A percentile compares a stretch with the other conserved stretches of the same genome.
These are phyloP conservation scores for Fragum sueziense DNA, from an alignment of 2,888 invertebrate genomes.

Conservation along the genomic window DNA sequence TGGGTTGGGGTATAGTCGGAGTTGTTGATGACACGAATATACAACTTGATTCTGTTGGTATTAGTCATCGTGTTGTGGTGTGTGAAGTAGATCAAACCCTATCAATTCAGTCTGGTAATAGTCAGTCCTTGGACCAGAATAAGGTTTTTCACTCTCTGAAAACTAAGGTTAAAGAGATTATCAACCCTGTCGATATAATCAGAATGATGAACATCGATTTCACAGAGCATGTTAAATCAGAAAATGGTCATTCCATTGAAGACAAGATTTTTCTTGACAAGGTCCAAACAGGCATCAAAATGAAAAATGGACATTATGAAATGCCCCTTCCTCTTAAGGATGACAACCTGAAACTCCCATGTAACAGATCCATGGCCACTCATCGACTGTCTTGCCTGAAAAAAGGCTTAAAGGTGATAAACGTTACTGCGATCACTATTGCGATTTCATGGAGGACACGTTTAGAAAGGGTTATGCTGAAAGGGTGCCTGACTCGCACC, in stretches of 20 bases:
- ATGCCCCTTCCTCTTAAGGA: constrained; percentile 43
- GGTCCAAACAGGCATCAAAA: constrained; percentile 12
- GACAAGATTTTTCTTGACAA: constrained; percentile 21
- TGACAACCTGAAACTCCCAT: constrained; percentile 7
- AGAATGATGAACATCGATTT: constrained; percentile 35
- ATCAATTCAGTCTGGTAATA: neutral
- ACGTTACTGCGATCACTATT: constrained; percentile 17
- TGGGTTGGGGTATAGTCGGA: constrained; percentile 55
- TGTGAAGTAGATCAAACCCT: constrained; percentile 6
- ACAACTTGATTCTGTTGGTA: neutral
- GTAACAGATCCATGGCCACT: constrained; percentile 30
- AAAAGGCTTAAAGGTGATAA: constrained; percentile 8
- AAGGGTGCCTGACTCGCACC: constrained; percentile 16
- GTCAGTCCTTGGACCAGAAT: neutral
- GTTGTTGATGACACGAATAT: neutral
- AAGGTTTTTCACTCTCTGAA: too few relatives aligned
- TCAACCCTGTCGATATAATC: neutral
- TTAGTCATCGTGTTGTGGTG: constrained; percentile 22
- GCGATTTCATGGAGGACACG: constrained; percentile 12
- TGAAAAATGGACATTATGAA: constrained; percentile 12
- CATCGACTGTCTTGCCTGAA: constrained; percentile 11
- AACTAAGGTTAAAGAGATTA: too few relatives aligned
- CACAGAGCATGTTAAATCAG: neutral
- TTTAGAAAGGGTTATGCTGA: constrained; percentile 32
- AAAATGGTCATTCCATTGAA: constrained; percentile 7